A percentile compares a stretch with the other conserved stretches of the same genome.
phyloP scores from a whole-genome alignment of 2,888 invertebrate species.

The Seira ritae region DNA sequence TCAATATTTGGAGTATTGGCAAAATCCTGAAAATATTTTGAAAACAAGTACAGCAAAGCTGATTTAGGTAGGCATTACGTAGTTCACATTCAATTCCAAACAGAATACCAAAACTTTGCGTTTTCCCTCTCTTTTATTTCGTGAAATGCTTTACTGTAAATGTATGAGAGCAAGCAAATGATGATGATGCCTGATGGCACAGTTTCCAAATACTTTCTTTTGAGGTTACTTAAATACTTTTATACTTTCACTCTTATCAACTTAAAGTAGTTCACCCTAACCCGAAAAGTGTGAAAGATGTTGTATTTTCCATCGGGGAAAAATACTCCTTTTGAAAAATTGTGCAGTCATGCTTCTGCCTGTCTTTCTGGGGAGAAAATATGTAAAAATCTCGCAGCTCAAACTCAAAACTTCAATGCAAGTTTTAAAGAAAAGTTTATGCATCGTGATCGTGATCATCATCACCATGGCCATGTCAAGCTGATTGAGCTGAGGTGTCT shows the following conservation, averaged over 20 bases:
- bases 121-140: background rate
- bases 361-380: background rate
- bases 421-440: slow-evolving; percentile 43
- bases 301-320: too few relatives aligned
- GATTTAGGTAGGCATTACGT: too few relatives aligned
- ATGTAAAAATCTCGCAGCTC: slow-evolving; percentile 12
- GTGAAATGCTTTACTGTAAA: background rate
- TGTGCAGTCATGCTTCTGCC: background rate
- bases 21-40: background rate
- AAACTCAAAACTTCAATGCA: too few relatives aligned
- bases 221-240: slow-evolving; percentile 19
- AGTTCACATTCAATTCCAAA: too few relatives aligned
- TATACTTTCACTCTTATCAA: background rate
- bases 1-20: background rate
- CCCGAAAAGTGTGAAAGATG: background rate
- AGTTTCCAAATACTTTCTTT: slow-evolving; percentile 13
- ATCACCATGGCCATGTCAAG: too few relatives aligned
- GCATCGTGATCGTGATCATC: slow-evolving; percentile 30
- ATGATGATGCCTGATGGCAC: slow-evolving; percentile 1
- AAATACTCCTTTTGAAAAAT: background rate
- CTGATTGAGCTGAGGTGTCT: too few relatives aligned
- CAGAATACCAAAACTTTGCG: too few relatives aligned
- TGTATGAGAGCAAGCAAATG: background rate
- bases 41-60: too few relatives aligned
- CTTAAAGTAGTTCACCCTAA: background rate